Evolutionary conservation across 2,888 invertebrate species (phyloP), one percentile per base, ranked within the genome.

Genomic region (Gnatocerus cornutus): DNA sequence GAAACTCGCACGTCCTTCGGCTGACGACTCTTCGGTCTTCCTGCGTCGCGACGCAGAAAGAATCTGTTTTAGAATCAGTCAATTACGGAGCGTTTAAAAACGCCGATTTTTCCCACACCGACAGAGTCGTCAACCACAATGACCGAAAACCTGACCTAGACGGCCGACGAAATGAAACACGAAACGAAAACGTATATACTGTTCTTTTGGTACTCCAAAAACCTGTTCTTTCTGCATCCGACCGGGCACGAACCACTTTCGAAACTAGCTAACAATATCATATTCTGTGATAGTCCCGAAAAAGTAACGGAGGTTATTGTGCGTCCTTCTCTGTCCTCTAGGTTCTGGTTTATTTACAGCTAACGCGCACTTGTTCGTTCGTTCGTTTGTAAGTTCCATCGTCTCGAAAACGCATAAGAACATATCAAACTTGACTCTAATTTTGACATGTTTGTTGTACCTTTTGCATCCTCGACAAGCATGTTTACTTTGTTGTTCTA

Each of bases 1-100:
- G 73, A 74, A 74, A 71, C 73, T 74, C 59, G 73, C 73, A 72
- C 70, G 69, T 66, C 69, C 69, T 71, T 68, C 55, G 59, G 55
- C 43, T 61, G 55, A 63, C 53, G 64, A 64, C 46, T 64, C 61
- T 65, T 71, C 64, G 50, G 48, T 21, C 33, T 48, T 21, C 21
- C 21, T 21, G 66, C 73, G 46, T 12, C 16, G 30, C 29, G 66
- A 71, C 71, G 21, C 21, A 21, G 21, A 21, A 68, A 73, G 67
- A 21, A 21, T 9, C 33, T 13, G 39, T 21, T 43, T 52, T 29
- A 30, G 29, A 43, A 29, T 45, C 33, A 72, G 75, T 75, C 74
- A 75, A 74, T 74, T 75, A 66, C 16, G 30, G 27, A 56, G 58
- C 58, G 55, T 55, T 30, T 33, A 12, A 2, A 13, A 48, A 56